phyloP scores from a whole-genome alignment of 2,113 vertebrate species.

The Pyrgilauda ruficollis region DNA sequence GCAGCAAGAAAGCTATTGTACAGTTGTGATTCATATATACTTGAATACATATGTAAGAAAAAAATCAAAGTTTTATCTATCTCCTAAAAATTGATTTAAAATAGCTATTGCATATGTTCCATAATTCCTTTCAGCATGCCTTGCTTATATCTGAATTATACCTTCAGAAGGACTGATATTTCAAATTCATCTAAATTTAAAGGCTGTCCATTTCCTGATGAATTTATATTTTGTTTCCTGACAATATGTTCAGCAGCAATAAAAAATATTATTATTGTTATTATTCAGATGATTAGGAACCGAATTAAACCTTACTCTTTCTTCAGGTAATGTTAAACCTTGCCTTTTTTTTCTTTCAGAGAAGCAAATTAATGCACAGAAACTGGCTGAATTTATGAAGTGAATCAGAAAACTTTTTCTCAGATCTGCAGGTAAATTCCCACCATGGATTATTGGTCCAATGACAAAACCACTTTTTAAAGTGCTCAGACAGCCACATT shows the following conservation, averaged over 20 bases:
- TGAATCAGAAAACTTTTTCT: background rate
- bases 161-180: background rate
- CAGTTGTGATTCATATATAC: background rate
- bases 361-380: background rate
- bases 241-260: background rate
- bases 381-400: background rate
- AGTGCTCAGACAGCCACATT: background rate
- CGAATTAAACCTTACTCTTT: background rate
- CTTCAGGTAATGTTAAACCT: background rate
- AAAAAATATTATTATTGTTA: background rate
- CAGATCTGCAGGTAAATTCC: background rate
- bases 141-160: background rate
- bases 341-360: background rate
- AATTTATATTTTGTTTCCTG: background rate
- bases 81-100: background rate
- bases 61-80: accelerated
- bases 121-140: background rate
- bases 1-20: background rate
- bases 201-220: background rate
- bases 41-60: background rate
- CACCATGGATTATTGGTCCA: background rate
- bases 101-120: background rate
- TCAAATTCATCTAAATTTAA: background rate
- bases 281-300: background rate
- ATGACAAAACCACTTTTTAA: background rate